Evolutionary conservation across 2,888 invertebrate species (phyloP).

Genomic region (Amorpha juglandis): DNA sequence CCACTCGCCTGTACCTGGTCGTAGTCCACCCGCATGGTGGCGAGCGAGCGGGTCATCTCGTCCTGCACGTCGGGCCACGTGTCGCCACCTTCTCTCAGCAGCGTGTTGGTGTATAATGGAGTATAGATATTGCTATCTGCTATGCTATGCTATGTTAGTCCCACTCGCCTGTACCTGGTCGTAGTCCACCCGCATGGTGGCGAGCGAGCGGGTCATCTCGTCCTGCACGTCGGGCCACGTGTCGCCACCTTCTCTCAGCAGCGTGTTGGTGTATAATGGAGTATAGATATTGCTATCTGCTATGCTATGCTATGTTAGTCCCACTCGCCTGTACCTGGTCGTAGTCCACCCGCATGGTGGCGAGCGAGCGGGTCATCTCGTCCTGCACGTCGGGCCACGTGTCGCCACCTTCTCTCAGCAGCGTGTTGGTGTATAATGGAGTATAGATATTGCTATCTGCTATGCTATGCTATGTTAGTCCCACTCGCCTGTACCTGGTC

Average conservation of each 20-base stretch:
- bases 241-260: constrained; percentile 95
- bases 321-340: constrained; percentile 87
- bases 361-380: constrained; percentile 98
- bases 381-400: constrained; percentile 99
- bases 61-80: constrained; percentile 99
- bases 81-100: constrained; percentile 95
- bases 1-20: constrained; percentile 87
- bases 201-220: constrained; percentile 98
- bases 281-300: too few relatives aligned
- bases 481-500: constrained; percentile 87
- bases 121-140: too few relatives aligned
- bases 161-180: constrained; percentile 87
- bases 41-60: constrained; percentile 98
- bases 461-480: neutral
- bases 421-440: constrained; percentile 94
- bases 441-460: too few relatives aligned
- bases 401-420: constrained; percentile 95
- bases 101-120: constrained; percentile 94
- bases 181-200: constrained; percentile 99
- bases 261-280: constrained; percentile 94
- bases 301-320: neutral
- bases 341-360: constrained; percentile 99
- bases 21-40: constrained; percentile 99
- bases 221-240: constrained; percentile 99
- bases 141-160: neutral